Evolutionary conservation across 2,888 invertebrate species (phyloP).

Genomic region (Sphecodes monilicornis): DNA sequence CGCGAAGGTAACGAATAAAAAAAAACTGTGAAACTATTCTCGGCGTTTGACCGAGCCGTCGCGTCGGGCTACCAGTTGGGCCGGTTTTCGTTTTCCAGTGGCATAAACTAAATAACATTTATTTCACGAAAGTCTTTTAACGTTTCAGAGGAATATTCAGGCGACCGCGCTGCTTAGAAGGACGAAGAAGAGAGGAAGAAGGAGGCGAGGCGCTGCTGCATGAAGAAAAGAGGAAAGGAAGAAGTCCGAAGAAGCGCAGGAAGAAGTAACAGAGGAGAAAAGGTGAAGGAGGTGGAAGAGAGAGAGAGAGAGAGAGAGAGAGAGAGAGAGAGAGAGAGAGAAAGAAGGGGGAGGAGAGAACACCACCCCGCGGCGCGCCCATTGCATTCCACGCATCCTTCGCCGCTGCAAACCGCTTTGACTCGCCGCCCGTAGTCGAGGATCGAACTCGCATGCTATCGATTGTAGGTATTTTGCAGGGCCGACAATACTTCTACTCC

Average conservation of each 20-base stretch:
- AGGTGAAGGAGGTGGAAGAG: conserved; percentile 15
- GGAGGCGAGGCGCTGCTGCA: neutral
- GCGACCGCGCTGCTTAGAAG: neutral
- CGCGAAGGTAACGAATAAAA: neutral
- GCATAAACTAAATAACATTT: conserved; percentile 9
- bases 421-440: conserved; percentile 73
- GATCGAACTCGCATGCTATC: conserved; percentile 74
- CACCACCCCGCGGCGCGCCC: conserved; percentile 81
- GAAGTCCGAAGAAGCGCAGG: neutral
- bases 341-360: conserved; percentile 56
- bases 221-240: neutral
- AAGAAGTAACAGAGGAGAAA: conserved; percentile 9
- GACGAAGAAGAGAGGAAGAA: neutral
- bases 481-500: conserved; percentile 54
- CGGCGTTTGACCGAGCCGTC: neutral
- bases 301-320: conserved; percentile 48
- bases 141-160: neutral
- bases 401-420: conserved; percentile 78
- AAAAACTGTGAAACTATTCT: neutral
- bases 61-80: neutral
- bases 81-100: conserved; percentile 8
- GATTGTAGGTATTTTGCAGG: conserved; percentile 70
- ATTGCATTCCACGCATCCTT: conserved; percentile 82
- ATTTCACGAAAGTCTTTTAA: conserved; percentile 10
- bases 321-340: conserved; percentile 36